Base-by-base conservation (phyloP, 2,888 invertebrate genomes). In the Ephialtes manifestator region DNA sequence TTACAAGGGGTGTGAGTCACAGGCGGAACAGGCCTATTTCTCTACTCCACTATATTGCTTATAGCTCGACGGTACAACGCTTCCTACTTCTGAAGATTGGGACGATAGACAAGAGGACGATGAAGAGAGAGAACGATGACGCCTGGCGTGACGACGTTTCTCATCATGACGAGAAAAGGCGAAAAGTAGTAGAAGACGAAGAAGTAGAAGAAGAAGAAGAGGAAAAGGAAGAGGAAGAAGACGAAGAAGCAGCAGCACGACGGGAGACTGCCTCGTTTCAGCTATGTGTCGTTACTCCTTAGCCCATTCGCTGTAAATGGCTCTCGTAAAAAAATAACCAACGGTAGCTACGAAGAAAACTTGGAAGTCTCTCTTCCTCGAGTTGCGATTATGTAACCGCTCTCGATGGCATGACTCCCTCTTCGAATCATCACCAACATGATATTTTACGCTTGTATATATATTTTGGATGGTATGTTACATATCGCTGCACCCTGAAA, bases 361-460 rank as follows among this genome's bases (percentile, higher is more conserved):
- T 60, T n/a, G 60, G 60, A 7, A 15, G 4, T 31, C 31, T 31
- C 28, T 13, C 55, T 24, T 13, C n/a, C 60, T 39, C 65, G 76
- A n/a, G 76, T 8, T 28, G 81, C 72, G 75, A 81, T 84, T 81
- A 72, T 77, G 74, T 80, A 76, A 71, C 80, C 70, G 31, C 68
- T 70, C 48, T 51, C 51, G 67, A 48, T n/a, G 35, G 53, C 58
- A 65, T 15, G 68, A 39, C 60, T 51, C 68, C 51, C 60, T 53
- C 20, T 39, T 51, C 46, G 83, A 80, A 75, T 76, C 65, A 76
- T 83, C 79, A 53, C 70, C 51, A 24, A 76, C 76, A 48, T 79
- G 71, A 84, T 76, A 43, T 63, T 70, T 5, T 28, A 10, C 31
- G 31, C 4, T 7, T 31, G 46, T 60, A 60, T 55, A 70, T 55